These are phyloP conservation scores for Byasa hedistus DNA, from an alignment of 2,888 invertebrate species.

Conservation along the genomic window DNA sequence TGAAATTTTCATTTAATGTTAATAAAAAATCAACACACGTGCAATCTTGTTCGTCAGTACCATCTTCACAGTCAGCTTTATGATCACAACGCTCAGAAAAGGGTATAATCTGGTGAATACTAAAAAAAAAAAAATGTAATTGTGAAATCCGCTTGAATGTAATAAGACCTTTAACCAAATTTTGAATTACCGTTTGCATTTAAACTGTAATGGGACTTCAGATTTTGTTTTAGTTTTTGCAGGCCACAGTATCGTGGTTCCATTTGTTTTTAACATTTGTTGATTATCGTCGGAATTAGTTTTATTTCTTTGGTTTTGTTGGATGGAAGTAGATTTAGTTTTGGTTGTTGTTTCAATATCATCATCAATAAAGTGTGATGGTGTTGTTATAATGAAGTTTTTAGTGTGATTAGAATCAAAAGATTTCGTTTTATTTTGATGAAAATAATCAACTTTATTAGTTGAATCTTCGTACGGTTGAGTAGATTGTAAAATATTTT, in stretches of 20 bases:
- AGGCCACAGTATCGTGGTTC: conserved; percentile 54
- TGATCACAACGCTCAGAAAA: conserved; percentile 83
- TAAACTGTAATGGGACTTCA: conserved; percentile 56
- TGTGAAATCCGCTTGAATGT: neutral
- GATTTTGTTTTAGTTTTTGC: conserved; percentile 60
- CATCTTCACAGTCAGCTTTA: conserved; percentile 88
- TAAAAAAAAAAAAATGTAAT: conserved; percentile 50
- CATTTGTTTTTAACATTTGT: conserved; percentile 39
- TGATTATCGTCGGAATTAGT: conserved; percentile 23
- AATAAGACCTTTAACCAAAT: neutral
- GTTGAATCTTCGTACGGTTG: neutral
- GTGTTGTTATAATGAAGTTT: neutral
- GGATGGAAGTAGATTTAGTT: neutral
- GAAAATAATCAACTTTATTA: neutral
- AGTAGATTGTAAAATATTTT: neutral
- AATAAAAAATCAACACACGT: conserved; percentile 85
- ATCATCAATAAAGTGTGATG: neutral
- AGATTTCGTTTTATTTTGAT: neutral
- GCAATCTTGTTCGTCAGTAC: conserved; percentile 87
- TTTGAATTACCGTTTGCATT: conserved; percentile 63
- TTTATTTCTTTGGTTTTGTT: neutral
- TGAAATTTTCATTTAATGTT: conserved; percentile 70
- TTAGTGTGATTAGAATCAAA: neutral
- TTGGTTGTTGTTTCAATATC: neutral
- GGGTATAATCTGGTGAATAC: conserved; percentile 83